A percentile compares a stretch with the other conserved stretches of the same genome.
Conservation (phyloP, 2,113 vertebrate species). For the Promerops cafer region DNA sequence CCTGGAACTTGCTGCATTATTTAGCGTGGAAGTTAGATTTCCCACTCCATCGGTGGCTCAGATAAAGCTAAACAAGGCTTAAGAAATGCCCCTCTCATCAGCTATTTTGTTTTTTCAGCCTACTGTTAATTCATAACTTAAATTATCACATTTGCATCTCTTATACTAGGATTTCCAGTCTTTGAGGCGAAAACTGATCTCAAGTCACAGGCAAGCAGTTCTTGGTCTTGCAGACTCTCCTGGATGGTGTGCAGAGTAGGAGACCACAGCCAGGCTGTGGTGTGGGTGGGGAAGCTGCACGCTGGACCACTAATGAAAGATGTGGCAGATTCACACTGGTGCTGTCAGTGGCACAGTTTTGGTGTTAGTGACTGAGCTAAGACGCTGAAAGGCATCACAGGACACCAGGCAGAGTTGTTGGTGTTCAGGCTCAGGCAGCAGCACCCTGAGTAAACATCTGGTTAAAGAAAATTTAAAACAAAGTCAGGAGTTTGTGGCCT, state of each 20-base stretch:
- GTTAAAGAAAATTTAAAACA: background rate
- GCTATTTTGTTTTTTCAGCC: background rate
- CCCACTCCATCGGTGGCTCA: background rate
- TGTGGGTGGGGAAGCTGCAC: fast-evolving
- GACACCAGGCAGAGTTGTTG: background rate
- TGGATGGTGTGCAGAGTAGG: fast-evolving
- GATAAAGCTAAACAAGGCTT: background rate
- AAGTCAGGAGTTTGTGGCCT: background rate
- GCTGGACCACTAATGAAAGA: background rate
- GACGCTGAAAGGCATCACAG: background rate
- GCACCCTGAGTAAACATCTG: background rate
- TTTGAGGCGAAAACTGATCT: background rate
- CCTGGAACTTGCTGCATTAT: background rate
- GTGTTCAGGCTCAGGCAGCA: fast-evolving
- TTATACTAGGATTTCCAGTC: background rate
- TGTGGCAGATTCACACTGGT: background rate
- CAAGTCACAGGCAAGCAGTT: background rate
- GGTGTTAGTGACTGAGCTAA: background rate
- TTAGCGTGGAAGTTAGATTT: background rate
- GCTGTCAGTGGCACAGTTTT: background rate
- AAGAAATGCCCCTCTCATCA: background rate
- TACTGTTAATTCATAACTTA: background rate
- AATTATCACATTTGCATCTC: background rate
- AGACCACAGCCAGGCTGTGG: background rate
- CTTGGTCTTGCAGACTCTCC: background rate